phyloP scores from a whole-genome alignment of 2,888 invertebrate species.

The Zeuzera pyrina region DNA sequence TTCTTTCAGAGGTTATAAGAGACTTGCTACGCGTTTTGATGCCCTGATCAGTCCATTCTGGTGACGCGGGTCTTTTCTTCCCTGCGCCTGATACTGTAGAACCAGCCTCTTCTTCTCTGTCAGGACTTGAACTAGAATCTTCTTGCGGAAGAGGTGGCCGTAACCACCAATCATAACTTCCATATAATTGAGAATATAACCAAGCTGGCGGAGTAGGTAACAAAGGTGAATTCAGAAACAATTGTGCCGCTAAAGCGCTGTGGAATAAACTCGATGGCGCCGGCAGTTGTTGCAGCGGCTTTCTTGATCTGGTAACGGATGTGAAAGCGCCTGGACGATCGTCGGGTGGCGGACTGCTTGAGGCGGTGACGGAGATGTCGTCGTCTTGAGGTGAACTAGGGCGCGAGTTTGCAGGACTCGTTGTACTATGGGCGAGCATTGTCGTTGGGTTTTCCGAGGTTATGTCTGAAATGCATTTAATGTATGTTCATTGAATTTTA shows the following conservation, averaged over 20 bases:
- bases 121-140: conserved; percentile 56
- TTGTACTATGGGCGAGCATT: conserved; percentile 79
- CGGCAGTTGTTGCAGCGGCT: conserved; percentile 59
- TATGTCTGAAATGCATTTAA: conserved; percentile 36
- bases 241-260: conserved; percentile 75
- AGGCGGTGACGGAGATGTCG: conserved; percentile 77
- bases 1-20: conserved; percentile 54
- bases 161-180: conserved; percentile 81
- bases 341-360: conserved; percentile 65
- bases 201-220: conserved; percentile 84
- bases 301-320: conserved; percentile 56
- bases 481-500: too few relatives aligned
- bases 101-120: conserved; percentile 52
- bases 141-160: conserved; percentile 56
- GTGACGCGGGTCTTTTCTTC: conserved; percentile 70
- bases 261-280: conserved; percentile 65
- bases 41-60: conserved; percentile 62
- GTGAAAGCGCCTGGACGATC: conserved; percentile 72
- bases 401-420: conserved; percentile 78
- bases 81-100: conserved; percentile 49
- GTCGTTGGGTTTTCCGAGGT: conserved; percentile 56
- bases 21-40: conserved; percentile 59
- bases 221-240: conserved; percentile 82
- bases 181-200: conserved; percentile 84
- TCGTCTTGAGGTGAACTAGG: conserved; percentile 72